Conservation (phyloP, 1,140 invertebrate species). For the Bactericera cockerelli region DNA sequence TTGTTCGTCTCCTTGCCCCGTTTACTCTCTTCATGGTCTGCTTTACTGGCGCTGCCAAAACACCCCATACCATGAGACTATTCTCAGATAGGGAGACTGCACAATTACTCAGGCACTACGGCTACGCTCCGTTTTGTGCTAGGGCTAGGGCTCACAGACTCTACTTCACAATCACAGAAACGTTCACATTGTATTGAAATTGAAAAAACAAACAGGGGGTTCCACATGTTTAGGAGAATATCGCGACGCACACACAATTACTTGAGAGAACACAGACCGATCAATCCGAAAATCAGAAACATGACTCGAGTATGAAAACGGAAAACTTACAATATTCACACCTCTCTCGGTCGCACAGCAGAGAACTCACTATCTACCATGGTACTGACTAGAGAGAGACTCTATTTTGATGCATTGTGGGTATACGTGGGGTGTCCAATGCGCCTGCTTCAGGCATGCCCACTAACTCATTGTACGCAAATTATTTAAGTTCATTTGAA, state of each 20-base stretch:
- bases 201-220: not conserved
- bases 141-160: too few relatives aligned
- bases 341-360: too few relatives aligned
- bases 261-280: not conserved
- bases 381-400: not conserved
- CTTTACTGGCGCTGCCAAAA: slow-evolving; percentile 77
- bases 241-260: not conserved
- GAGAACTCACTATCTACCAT: not conserved
- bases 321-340: too few relatives aligned
- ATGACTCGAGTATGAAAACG: too few relatives aligned
- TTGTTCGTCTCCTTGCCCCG: slow-evolving; percentile 91
- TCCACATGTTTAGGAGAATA: not conserved
- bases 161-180: too few relatives aligned
- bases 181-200: not conserved
- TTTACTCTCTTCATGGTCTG: slow-evolving; percentile 85
- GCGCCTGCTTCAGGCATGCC: not conserved
- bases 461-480: slow-evolving; percentile 3
- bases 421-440: not conserved
- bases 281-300: not conserved
- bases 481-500: slow-evolving; percentile 8
- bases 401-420: slow-evolving; percentile 8
- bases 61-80: slow-evolving; percentile 66
- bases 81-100: slow-evolving; percentile 22
- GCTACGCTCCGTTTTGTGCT: too few relatives aligned
- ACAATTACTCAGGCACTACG: slow-evolving; percentile 20